These are phyloP conservation scores for Drosophila subsilvestris DNA, from an alignment of 2,888 invertebrate species.

Conservation along the genomic window DNA sequence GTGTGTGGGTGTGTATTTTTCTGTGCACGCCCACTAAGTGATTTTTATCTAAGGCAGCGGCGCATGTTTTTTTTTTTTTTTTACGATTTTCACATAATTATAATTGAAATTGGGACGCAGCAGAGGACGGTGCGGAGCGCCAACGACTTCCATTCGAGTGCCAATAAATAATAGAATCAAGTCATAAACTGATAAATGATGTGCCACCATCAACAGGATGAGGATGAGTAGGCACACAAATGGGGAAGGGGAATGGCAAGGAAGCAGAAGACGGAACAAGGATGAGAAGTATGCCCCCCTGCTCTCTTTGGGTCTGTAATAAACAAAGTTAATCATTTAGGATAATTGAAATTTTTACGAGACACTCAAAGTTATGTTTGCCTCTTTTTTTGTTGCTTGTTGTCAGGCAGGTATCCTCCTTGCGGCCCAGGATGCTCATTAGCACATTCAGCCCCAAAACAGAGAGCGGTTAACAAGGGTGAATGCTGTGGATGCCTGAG, in stretches of 20 bases:
- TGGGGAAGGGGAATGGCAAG: neutral
- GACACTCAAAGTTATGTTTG: constrained; percentile 66
- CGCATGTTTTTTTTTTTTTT: constrained; percentile 53
- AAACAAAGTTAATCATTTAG: constrained; percentile 82
- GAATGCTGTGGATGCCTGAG: constrained; percentile 18
- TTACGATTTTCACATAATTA: constrained; percentile 81
- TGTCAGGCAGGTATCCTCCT: constrained; percentile 50
- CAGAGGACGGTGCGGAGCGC: constrained; percentile 36
- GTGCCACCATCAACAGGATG: constrained; percentile 45
- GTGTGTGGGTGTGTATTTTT: constrained; percentile 25
- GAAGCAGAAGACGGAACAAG: neutral
- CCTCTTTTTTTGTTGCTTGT: constrained; percentile 16
- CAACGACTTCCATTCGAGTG: constrained; percentile 58
- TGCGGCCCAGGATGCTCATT: constrained; percentile 51
- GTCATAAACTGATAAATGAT: constrained; percentile 81
- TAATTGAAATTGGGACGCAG: constrained; percentile 81
- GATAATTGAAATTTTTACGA: constrained; percentile 82
- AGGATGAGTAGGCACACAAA: constrained; percentile 1
- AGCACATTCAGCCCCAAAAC: constrained; percentile 22
- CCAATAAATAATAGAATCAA: constrained; percentile 82
- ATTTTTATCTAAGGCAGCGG: constrained; percentile 66
- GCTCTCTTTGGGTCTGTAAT: constrained; percentile 52
- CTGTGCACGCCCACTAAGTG: constrained; percentile 63
- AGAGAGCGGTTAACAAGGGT: neutral
- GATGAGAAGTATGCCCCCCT: neutral